Percentiles rank a stretch among this genome's conserved stretches.
These are phyloP conservation scores for Eristalis tenax DNA, from an alignment of 2,888 invertebrate genomes.

Conservation along the genomic window DNA sequence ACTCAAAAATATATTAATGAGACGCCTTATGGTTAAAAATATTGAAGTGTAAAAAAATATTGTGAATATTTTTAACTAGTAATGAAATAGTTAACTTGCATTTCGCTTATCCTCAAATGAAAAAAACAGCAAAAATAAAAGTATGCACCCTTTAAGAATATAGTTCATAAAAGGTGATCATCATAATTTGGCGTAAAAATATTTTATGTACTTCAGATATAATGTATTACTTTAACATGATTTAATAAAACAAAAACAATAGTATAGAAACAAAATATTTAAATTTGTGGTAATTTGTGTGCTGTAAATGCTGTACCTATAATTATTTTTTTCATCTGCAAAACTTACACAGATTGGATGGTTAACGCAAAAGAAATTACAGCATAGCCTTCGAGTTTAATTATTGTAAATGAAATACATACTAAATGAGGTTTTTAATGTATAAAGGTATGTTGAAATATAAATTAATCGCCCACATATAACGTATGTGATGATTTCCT, in stretches of 20 bases:
- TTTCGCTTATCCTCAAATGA: constrained; percentile 67
- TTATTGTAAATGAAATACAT: constrained; percentile 66
- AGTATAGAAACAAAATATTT: constrained; percentile 55
- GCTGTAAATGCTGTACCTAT: constrained; percentile 23
- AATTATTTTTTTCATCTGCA: constrained; percentile 68
- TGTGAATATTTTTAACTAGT: constrained; percentile 75
- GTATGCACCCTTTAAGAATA: constrained; percentile 53
- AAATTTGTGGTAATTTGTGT: constrained; percentile 45
- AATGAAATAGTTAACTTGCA: constrained; percentile 70
- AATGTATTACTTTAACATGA: constrained; percentile 57
- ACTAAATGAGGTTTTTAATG: constrained; percentile 57
- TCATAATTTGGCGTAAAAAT: constrained; percentile 62
- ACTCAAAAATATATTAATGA: constrained; percentile 47
- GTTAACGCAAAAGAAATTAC: constrained; percentile 22
- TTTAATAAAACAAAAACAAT: constrained; percentile 39
- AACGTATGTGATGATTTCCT: no score
- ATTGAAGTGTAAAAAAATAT: constrained; percentile 73
- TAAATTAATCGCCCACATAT: no score
- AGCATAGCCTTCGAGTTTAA: constrained; percentile 51
- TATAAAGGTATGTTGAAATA: constrained; percentile 66
- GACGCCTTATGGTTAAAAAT: constrained; percentile 60
- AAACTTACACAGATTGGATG: constrained; percentile 58
- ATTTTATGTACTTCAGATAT: constrained; percentile 64
- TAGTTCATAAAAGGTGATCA: constrained; percentile 61
- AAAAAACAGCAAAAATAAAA: constrained; percentile 64